phyloP scores from a whole-genome alignment of 2,888 invertebrate genomes.

The Fragum sueziense region DNA sequence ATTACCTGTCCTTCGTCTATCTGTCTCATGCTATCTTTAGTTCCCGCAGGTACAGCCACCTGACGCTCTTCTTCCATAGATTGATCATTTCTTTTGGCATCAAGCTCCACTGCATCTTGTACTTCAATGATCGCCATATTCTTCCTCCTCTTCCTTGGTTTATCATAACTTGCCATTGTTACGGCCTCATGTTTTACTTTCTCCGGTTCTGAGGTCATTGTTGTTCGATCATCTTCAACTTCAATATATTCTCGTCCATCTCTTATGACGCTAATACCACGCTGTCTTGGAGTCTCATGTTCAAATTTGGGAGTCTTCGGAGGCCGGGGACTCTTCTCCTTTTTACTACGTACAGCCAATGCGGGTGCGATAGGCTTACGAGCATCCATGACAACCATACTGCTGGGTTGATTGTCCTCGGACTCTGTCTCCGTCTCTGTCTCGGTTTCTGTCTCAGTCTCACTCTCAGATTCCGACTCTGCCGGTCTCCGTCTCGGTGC shows the following conservation, averaged over 20 bases:
- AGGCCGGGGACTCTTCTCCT: constrained; percentile 49
- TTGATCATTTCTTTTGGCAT: constrained; percentile 60
- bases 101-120: constrained; percentile 70
- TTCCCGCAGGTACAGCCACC: constrained; percentile 68
- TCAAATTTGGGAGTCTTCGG: constrained; percentile 54
- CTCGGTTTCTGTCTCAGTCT: constrained; percentile 62
- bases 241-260: constrained; percentile 55
- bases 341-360: constrained; percentile 32
- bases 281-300: constrained; percentile 51
- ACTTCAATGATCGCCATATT: constrained; percentile 73
- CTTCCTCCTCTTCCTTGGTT: constrained; percentile 49
- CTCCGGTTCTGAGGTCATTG: constrained; percentile 32
- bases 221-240: constrained; percentile 54
- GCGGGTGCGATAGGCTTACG: constrained; percentile 60
- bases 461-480: constrained; percentile 52
- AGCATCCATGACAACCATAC: constrained; percentile 69
- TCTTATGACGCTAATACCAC: constrained; percentile 43
- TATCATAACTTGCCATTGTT: constrained; percentile 36
- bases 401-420: constrained; percentile 56
- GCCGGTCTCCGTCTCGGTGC: constrained; percentile 32
- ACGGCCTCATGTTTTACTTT: neutral
- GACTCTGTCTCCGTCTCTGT: constrained; percentile 58
- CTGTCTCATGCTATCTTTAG: constrained; percentile 61
- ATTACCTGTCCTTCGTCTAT: constrained; percentile 75
- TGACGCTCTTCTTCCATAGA: constrained; percentile 66